Percentiles rank a stretch among this genome's conserved stretches.
These are phyloP conservation scores for Gyrodactylus bullatarudis DNA, from an alignment of 1,140 invertebrate species.

Conservation along the genomic window DNA sequence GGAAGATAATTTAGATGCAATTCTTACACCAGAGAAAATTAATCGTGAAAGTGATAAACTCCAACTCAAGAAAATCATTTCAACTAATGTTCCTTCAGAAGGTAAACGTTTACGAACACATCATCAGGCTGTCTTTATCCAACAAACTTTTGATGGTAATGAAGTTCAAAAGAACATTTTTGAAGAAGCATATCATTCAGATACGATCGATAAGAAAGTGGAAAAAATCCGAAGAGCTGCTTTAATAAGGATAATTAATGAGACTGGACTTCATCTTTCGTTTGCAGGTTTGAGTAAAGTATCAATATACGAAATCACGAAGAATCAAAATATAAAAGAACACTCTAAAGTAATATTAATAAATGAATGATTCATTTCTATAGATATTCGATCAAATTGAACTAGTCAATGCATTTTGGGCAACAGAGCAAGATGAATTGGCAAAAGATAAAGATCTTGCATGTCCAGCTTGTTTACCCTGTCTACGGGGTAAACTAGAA, in stretches of 20 bases:
- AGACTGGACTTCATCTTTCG: not conserved
- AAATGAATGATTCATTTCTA: not conserved
- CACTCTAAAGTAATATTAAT: not conserved
- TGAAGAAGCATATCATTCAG: not conserved
- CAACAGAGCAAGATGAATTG: not conserved
- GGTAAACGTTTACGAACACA: not conserved
- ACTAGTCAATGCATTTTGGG: not conserved
- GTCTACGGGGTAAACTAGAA: not conserved
- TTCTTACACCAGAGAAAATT: not conserved
- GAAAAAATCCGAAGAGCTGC: not conserved
- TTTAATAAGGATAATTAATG: not conserved
- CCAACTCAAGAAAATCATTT: not conserved
- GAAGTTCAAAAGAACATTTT: not conserved
- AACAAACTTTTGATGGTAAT: not conserved
- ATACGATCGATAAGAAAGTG: not conserved
- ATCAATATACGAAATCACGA: no score
- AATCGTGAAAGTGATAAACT: not conserved
- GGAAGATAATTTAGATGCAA: not conserved
- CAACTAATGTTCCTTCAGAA: not conserved
- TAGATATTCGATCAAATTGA: not conserved
- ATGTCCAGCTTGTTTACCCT: not conserved
- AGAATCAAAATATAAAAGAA: not conserved
- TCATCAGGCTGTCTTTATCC: not conserved
- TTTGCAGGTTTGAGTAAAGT: not conserved
- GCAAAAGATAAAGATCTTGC: not conserved